Base-by-base conservation (phyloP, 2,888 invertebrate genomes). In the Drosophila subsilvestris region DNA sequence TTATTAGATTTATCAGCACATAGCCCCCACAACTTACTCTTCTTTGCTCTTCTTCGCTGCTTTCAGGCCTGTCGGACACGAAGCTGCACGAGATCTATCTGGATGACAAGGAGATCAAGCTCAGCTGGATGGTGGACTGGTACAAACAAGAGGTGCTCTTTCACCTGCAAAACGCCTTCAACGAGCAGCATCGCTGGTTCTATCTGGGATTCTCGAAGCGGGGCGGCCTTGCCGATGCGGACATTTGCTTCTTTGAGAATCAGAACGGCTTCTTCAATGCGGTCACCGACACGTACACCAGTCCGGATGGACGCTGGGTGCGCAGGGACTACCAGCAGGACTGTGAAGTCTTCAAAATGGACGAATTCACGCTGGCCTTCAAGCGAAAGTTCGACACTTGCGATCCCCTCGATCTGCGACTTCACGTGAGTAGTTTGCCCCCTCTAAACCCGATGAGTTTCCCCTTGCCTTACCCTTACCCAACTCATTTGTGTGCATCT, bases 181-280 rank as follows among this genome's bases (percentile, higher is more conserved):
- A 90, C 58, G 89, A 90, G 72, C 88, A 92, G 63, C 91, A 91
- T 81, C 93, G 93, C 56, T 98, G 97, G 97, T 95, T 98, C 85
- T 97, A 96, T 0, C 88, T 98, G 54, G 98, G 98, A 42, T 98
- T 97, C 92, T 98, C 98, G 1, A 95, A 97, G 86, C 94, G 96
- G 66, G 98, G 98, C 1, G 93, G 95, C 50, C 86, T 94, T 3
- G 94, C 94, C 69, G 94, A 95, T 47, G 96, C 97, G 0, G 98
- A 98, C 92, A 94, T 96, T 70, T 98, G 97, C 86, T 92, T 97
- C 50, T 93, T 97, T 62, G 97, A 97, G 95, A 94, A 94, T 54
- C 92, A 92, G 72, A 91, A 91, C 76, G 92, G 92, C 8, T 91
- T 92, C 70, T 92, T 92, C 56, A 92, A 92, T 65, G 90, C 91